Evolutionary conservation across 2,113 vertebrate species (phyloP), one percentile per base, ranked within the genome.

Genomic region (Saimiri boliviensis): DNA sequence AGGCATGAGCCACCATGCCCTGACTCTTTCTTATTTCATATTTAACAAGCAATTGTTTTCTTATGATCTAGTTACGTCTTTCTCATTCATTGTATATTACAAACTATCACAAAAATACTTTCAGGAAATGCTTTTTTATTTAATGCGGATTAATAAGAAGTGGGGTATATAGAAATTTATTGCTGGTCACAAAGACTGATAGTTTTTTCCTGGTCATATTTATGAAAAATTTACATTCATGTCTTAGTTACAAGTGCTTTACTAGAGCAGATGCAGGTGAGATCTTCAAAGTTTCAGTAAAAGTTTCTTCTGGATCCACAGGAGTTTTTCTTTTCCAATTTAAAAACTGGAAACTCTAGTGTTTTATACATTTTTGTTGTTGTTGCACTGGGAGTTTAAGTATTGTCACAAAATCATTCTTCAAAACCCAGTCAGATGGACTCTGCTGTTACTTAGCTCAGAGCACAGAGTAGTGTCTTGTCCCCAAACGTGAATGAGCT

Each of bases 201-300:
- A 3, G 13, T 32, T 11, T 13, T 35, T 37, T 73, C 35, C 74
- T 30, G 60, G 30, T 60, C 25, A 30, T 27, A 30, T 30, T 63
- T 63, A 63, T 63, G 5, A 63, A 63, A 30, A 63, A 30, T 63
- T 14, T 63, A 63, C 60, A 63, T 63, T 4, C 20, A 0, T n/a
- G 45, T 56, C 60, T 27, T 4, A 2, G 12, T 37, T 47, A 30
- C 27, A 13, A 19, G 27, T 1, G 8, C 10, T 3, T 52, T 23
- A 1, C 37, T 42, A 6, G 47, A 49, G 42, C 30, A 23, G 74
- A 8, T 14, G 13, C n/a, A 1, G 0, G 17, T 0, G n/a, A n/a
- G 21, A 16, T 70, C 23, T 35, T 1, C 30, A 6, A 6, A 35
- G 56, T 9, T 40, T 17, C 2, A 32, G 90, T 32, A 54, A 63